phyloP scores from a whole-genome alignment of 2,113 vertebrate genomes.

The Xyliphius kryptos region DNA sequence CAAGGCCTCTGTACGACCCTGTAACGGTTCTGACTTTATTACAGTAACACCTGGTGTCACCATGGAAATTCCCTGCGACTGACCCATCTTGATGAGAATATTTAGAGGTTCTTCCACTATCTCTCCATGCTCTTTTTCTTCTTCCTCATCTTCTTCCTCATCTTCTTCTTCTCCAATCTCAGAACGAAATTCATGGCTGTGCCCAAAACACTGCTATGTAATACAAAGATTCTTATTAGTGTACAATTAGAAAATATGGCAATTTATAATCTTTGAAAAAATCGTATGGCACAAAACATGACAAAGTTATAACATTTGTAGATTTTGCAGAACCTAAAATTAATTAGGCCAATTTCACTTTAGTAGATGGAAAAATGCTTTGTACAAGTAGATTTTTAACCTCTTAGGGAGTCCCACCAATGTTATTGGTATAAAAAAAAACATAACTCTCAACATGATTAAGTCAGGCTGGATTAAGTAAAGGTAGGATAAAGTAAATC shows the following conservation, averaged over 20 bases:
- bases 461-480: no score
- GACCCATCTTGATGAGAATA: conserved; percentile 74
- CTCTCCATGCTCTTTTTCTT: conserved; percentile 9
- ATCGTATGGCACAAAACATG: no score
- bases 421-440: no score
- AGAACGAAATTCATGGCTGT: conserved; percentile 25
- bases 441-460: no score
- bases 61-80: conserved; percentile 38
- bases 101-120: conserved; percentile 68
- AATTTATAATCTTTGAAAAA: no score
- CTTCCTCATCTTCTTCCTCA: conserved; percentile 46
- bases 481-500: no score
- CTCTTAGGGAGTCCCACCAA: no score
- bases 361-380: no score
- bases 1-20: conserved; percentile 57
- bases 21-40: conserved; percentile 66
- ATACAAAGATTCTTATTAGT: not conserved
- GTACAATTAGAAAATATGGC: not conserved
- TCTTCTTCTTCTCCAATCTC: conserved; percentile 61
- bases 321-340: no score
- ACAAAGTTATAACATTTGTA: no score
- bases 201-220: not conserved
- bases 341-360: no score
- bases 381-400: no score
- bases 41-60: conserved; percentile 50